Evolutionary conservation across 2,888 invertebrate species (phyloP), one percentile per base, ranked within the genome.

Genomic region (Andrena camellia): DNA sequence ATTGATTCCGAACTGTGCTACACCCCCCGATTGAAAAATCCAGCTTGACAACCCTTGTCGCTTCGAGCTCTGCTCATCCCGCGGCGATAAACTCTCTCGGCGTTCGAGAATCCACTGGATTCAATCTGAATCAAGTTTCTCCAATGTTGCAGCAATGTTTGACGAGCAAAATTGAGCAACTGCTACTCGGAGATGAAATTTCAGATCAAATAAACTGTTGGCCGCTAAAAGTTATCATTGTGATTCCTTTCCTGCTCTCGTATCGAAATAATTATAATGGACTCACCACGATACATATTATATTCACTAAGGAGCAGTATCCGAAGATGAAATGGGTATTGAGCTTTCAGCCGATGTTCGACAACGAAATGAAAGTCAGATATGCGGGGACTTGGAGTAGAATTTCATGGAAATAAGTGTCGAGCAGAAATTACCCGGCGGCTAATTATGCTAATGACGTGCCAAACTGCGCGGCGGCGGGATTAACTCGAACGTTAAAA

Each of bases 361-460:
- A 67, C 67, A 67, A 78, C 62, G 80, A 35, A 72, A 67, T 57
- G 62, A 67, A 80, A 71, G 67, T 71, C 78, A 10, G 62, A 71
- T 33, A 54, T 54, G 2, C 31, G 8, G n/a, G 20, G 52, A 69
- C 26, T 52, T 26, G 20, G 20, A 10, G 26, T 6, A 48, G 59
- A 70, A 77, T 70, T 64, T 50, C 59, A n/a, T 31, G 26, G 48
- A 62, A 78, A 80, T 54, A 62, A 80, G 78, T 80, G 80, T 78
- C 71, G 78, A 80, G 66, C 67, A 78, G 80, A 72, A 72, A 80
- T 80, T 82, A 81, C 76, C 68, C 64, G 48, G 63, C 74, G 63
- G 57, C 74, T 82, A 82, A 83, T 83, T 83, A 83, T 68, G 82
- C 83, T 83, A 83, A 83, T 68, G 62, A 71, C 82, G 72, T 71